Evolutionary conservation across 1,140 invertebrate species (phyloP), one percentile per base, ranked within the genome.

Genomic region (Pectinophora gossypiella): DNA sequence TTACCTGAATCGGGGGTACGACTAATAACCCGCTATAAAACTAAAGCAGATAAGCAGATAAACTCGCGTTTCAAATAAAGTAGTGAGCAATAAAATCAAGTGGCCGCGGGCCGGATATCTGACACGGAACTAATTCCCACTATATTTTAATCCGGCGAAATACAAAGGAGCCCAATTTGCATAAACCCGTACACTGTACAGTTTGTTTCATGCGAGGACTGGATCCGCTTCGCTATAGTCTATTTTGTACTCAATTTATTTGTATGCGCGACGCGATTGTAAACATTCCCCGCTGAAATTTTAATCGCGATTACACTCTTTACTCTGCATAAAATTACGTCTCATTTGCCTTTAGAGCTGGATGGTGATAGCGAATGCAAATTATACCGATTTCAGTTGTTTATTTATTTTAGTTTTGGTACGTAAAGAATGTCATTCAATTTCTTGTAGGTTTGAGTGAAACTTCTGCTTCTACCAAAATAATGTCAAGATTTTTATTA

Each of bases 141-240:
- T 80, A 83, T 86, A 86, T 85, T 85, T 85, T 86, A 86, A 86
- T 86, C 79, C 79, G 62, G 72, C 65, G 68, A 84, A 85, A 80
- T 84, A 84, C 79, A 86, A 86, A 86, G 73, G 75, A 85, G 77
- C 69, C 79, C 77, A 83, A 86, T 86, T 85, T 86, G 74, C 77
- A 86, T 86, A 83, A 86, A 85, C 79, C 81, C 83, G n/a, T n/a
- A n/a, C n/a, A n/a, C n/a, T n/a, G n/a, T 68, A 57, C 73, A 80
- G 77, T 85, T 86, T 83, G 79, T 84, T 84, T 74, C 80, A 78
- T 82, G 78, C 76, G 75, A 83, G 82, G 65, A 80, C 76, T 82
- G 68, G 77, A 82, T 84, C 76, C 73, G 78, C 67, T 84, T 79
- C 81, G 51, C 70, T 70, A 64, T 66, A 66, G 64, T 73, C 72